A percentile compares a stretch with the other conserved stretches of the same genome.
Conservation (phyloP, 2,797 vertebrate species). For the Lacerta agilis region DNA sequence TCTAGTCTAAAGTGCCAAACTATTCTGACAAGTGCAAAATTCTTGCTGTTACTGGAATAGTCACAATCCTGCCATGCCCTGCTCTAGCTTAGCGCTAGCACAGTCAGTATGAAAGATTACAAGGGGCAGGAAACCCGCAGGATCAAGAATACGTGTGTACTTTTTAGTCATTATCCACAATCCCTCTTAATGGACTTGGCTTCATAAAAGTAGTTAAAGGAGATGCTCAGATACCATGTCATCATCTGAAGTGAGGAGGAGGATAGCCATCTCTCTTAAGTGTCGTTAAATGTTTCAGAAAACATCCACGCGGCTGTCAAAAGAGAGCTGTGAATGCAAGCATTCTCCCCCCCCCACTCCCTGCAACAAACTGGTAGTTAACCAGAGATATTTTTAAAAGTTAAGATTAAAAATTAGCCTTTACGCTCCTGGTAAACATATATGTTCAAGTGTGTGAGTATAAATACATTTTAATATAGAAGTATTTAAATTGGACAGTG, state of each 20-base stretch:
- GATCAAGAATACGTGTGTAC: neutral
- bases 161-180: conserved; percentile 34
- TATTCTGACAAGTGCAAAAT: conserved; percentile 68
- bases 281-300: conserved; percentile 12
- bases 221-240: neutral
- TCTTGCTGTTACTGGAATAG: conserved; percentile 26
- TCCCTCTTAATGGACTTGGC: neutral
- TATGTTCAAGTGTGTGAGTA: conserved; percentile 69
- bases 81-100: conserved; percentile 31
- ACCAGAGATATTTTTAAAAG: conserved; percentile 53
- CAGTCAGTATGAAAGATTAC: conserved; percentile 34
- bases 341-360: conserved; percentile 33
- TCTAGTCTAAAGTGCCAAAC: conserved; percentile 43
- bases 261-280: neutral
- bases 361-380: conserved; percentile 46
- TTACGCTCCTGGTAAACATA: conserved; percentile 65
- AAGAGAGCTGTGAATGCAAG: conserved; percentile 36
- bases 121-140: conserved; percentile 53
- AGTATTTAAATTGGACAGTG: conserved; percentile 75
- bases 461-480: conserved; percentile 68
- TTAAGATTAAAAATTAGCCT: conserved; percentile 58
- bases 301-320: conserved; percentile 30
- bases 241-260: conserved; percentile 24
- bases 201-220: conserved; percentile 20
- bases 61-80: conserved; percentile 38